Evolutionary conservation across 1,140 invertebrate species (phyloP), one percentile per base, ranked within the genome.

Genomic region (Triops longicaudatus): DNA sequence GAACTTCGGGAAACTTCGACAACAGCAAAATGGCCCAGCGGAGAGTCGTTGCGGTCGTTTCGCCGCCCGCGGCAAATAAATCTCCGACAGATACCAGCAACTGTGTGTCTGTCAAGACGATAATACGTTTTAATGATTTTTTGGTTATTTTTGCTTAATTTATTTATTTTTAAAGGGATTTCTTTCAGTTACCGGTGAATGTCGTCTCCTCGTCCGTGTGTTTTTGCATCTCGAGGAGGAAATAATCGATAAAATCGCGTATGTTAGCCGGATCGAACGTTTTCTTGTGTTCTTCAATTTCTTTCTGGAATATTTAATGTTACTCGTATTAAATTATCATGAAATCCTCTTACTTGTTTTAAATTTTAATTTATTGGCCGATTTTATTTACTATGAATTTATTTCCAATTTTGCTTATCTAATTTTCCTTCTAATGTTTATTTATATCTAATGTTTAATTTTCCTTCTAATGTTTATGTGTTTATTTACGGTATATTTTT

Each of bases 211-310:
- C 63, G 17, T 41, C 27, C 3, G 44, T 75, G 37, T 77, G 73
- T 44, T 79, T 37, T 12, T 82, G 76, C 73, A 83, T 81, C 77
- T 84, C 81, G 14, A 91, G 86, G 22, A 96, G 84, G 81, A 95
- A 96, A 10, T 90, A 89, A 80, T 96, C 93, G 88, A 96, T 95
- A 26, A 96, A 89, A 84, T 96, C 93, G 75, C 91, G 87, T 1
- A 91, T 89, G 63, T 89, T 87, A 27, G 87, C 80, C 79, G 85
- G 81, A 78, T 88, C 84, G 79, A 91, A 91, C 0, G 87, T 88
- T 44, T 87, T 83, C 78, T 92, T 91, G 81, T 96, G 94, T 78
- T 88, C 88, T 72, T 90, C 84, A 10, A 96, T 85, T 83, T 93
- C 92, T 26, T 88, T 86, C 81, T 89, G 78, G n/a, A 82, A 42